Evolutionary conservation across 2,113 vertebrate species (phyloP).

Genomic region (Brachypteracias leptosomus): DNA sequence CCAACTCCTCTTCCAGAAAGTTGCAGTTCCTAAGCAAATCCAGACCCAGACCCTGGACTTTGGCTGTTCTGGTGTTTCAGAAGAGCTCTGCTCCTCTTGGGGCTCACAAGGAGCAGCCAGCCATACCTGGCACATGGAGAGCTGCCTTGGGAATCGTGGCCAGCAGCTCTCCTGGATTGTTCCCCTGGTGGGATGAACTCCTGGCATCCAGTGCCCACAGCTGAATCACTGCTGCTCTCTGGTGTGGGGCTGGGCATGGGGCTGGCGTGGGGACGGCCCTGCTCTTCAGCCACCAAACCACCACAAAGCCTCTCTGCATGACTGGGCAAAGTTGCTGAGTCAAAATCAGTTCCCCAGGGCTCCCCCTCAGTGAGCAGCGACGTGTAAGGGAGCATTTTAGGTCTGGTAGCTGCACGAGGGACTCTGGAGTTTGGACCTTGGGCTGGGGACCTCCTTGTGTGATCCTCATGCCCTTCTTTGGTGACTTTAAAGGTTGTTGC

Average conservation of each 20-base stretch:
- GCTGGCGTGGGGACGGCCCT: background rate
- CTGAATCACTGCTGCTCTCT: accelerated
- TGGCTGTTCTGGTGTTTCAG: background rate
- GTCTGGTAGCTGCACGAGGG: background rate
- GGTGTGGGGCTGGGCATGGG: background rate
- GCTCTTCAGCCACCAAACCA: background rate
- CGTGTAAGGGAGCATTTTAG: background rate
- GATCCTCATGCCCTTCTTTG: background rate
- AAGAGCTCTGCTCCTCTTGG: background rate
- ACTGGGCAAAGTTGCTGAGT: background rate
- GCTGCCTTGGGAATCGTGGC: background rate
- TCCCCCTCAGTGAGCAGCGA: accelerated
- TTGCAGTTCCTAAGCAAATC: background rate
- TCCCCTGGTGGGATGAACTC: background rate
- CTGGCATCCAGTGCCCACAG: background rate
- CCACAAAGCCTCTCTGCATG: accelerated
- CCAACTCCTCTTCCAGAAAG: background rate
- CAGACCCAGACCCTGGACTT: background rate
- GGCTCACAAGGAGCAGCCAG: background rate
- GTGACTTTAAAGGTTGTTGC: background rate
- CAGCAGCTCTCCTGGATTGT: background rate
- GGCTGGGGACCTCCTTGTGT: background rate
- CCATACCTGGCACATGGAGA: background rate
- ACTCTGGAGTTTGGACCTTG: background rate
- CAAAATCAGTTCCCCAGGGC: background rate